A percentile compares a stretch with the other conserved stretches of the same genome.
Evolutionary conservation across 2,888 invertebrate genomes (phyloP).

Genomic region (Folsomia manolachei): DNA sequence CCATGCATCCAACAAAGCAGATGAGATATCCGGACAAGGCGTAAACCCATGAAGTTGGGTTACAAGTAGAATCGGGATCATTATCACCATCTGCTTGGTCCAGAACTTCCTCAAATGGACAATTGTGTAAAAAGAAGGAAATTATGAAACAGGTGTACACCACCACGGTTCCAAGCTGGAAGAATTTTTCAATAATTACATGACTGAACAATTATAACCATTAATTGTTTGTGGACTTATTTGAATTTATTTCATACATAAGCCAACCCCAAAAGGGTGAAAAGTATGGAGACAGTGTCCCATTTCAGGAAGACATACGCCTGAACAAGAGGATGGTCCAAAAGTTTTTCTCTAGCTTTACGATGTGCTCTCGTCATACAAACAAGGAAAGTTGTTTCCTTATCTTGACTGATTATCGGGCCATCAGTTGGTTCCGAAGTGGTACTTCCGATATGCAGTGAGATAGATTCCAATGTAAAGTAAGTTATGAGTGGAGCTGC

Average conservation of each 20-base stretch:
- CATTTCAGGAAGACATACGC: constrained; percentile 81
- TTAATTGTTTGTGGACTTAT: background rate
- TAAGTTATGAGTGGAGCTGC: background rate
- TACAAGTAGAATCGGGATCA: background rate
- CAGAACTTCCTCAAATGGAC: constrained; percentile 12
- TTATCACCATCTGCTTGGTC: background rate
- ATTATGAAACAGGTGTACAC: constrained; percentile 27
- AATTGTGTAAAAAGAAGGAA: constrained; percentile 19
- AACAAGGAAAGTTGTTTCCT: constrained; percentile 23
- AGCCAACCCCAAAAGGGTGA: constrained; percentile 69
- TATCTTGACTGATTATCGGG: background rate
- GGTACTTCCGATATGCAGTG: background rate
- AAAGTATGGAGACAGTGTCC: constrained; percentile 77
- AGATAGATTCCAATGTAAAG: background rate
- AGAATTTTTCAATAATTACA: background rate
- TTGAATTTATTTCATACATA: constrained; percentile 58
- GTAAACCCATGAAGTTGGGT: background rate
- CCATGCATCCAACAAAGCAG: constrained; percentile 11
- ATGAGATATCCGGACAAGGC: constrained; percentile 11
- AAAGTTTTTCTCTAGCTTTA: constrained; percentile 69
- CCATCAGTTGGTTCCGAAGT: background rate
- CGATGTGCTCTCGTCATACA: constrained; percentile 18
- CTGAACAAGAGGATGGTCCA: constrained; percentile 80
- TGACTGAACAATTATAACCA: too few relatives aligned
- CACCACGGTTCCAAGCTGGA: constrained; percentile 9